Evolutionary conservation across 1,140 invertebrate genomes (phyloP).

Genomic region (Aphidius ervi): DNA sequence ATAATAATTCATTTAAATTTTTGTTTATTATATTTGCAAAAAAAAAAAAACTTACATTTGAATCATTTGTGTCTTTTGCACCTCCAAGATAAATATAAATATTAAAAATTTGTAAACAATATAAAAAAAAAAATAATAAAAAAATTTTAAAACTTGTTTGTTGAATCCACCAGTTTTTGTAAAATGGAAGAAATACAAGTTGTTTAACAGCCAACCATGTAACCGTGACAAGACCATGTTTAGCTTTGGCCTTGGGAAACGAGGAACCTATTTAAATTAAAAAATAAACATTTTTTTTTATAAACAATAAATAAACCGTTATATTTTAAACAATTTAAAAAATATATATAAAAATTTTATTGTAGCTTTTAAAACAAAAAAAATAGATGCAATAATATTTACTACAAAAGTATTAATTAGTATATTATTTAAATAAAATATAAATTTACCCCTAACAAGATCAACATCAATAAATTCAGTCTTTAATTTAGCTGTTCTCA

Average conservation of each 20-base stretch:
- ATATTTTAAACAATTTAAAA: not conserved
- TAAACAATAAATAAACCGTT: conserved; percentile 9
- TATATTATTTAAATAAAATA: conserved; percentile 5
- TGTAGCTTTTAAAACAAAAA: too few species aligned
- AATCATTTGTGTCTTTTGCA: conserved; percentile 44
- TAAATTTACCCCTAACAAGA: conserved; percentile 72
- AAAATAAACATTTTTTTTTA: conserved; percentile 7
- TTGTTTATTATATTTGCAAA: conserved; percentile 13
- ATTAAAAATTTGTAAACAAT: conserved; percentile 71
- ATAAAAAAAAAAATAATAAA: conserved; percentile 68
- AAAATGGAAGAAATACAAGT: conserved; percentile 76
- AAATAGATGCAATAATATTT: not conserved
- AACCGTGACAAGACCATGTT: conserved; percentile 79
- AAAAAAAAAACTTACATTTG: conserved; percentile 39
- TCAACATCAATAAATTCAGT: conserved; percentile 94
- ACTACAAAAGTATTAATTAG: conserved; percentile 19
- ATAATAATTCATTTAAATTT: conserved; percentile 11
- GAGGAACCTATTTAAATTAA: conserved; percentile 69
- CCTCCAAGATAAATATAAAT: conserved; percentile 59
- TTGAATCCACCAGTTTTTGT: conserved; percentile 82
- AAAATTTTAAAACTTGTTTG: conserved; percentile 78
- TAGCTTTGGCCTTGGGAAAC: conserved; percentile 90
- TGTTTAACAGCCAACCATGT: conserved; percentile 74
- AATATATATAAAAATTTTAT: too few species aligned
- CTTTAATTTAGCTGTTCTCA: conserved; percentile 82